Conservation (phyloP, 2,113 vertebrate genomes). For the Tamias sibiricus region DNA sequence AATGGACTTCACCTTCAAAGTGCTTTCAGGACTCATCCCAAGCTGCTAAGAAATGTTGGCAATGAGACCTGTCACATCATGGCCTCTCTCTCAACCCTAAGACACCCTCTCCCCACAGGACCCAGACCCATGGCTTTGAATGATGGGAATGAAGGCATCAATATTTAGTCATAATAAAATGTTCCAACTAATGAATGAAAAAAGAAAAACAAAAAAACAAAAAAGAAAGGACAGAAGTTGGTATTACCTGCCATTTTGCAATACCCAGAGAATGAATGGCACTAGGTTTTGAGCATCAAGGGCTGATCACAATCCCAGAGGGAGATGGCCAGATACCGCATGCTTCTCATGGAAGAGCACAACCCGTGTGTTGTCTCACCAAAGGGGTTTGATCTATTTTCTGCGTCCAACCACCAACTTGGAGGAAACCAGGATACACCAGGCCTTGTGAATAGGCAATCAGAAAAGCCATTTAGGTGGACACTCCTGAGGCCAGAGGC, state of each 20-base stretch:
- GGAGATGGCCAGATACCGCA: neutral
- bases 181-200: neutral
- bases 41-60: constrained; percentile 12
- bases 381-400: neutral
- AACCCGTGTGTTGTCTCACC: neutral
- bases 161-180: neutral
- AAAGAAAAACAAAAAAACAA: too few species aligned
- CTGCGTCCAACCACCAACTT: neutral
- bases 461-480: neutral
- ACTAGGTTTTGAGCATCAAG: neutral
- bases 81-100: neutral
- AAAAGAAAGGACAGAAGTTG: neutral
- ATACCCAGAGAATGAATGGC: neutral
- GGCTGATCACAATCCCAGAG: neutral
- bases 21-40: neutral
- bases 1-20: neutral
- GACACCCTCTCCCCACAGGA: neutral
- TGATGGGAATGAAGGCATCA: constrained; percentile 4
- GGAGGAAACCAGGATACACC: neutral
- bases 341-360: neutral
- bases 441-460: neutral
- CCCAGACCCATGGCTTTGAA: neutral
- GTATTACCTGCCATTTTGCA: neutral
- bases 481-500: neutral
- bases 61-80: neutral